Conservation (phyloP, 2,888 invertebrate genomes). For the Apoderus coryli region DNA sequence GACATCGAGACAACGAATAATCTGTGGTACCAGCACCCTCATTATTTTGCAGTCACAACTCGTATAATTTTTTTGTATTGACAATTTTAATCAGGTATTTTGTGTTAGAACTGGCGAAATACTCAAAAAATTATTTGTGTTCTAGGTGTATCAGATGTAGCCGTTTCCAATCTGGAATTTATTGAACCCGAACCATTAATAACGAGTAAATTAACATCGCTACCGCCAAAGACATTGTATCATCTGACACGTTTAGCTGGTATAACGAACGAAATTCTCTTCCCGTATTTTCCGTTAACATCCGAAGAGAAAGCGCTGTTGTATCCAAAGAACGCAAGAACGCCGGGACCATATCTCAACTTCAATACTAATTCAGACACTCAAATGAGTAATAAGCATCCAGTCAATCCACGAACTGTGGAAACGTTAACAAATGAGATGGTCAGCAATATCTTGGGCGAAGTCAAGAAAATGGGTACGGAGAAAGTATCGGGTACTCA, state of each 20-base stretch:
- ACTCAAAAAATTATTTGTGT: too few species aligned
- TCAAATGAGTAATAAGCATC: slow-evolving; percentile 19
- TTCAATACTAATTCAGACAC: slow-evolving; percentile 27
- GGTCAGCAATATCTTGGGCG: slow-evolving; percentile 37
- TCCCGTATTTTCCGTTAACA: slow-evolving; percentile 29
- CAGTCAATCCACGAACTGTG: slow-evolving; percentile 26
- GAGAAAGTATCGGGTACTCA: slow-evolving; percentile 24
- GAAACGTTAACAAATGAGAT: slow-evolving; percentile 36
- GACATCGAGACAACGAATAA: too few species aligned
- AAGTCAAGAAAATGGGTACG: slow-evolving; percentile 33
- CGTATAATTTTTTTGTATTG: too few species aligned
- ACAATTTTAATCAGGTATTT: too few species aligned
- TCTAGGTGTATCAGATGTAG: slow-evolving; percentile 28
- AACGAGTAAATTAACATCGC: slow-evolving; percentile 30
- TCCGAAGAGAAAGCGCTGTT: slow-evolving; percentile 29
- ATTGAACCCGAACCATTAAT: slow-evolving; percentile 36
- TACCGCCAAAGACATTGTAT: slow-evolving; percentile 36
- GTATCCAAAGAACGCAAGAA: not conserved
- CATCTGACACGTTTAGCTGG: slow-evolving; percentile 40
- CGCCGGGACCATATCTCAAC: not conserved
- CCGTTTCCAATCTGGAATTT: slow-evolving; percentile 33
- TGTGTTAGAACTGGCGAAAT: too few species aligned
- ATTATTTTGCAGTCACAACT: too few species aligned
- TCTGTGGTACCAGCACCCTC: too few species aligned
- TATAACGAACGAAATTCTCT: slow-evolving; percentile 36